Conservation (phyloP, 2,888 invertebrate genomes). For the Cerceris rybyensis region DNA sequence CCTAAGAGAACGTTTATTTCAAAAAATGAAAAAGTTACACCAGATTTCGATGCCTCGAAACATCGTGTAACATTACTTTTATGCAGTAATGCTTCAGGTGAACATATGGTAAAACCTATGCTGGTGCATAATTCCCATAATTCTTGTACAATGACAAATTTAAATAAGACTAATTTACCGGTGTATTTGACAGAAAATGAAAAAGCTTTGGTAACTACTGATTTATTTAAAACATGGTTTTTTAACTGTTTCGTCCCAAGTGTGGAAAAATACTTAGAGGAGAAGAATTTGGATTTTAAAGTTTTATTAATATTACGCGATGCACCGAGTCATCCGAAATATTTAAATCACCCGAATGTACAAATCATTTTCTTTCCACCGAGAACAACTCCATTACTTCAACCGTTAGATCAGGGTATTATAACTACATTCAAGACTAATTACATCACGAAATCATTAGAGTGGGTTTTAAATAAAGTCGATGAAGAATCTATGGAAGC, state of each 20-base stretch:
- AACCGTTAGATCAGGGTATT: slow-evolving; percentile 28
- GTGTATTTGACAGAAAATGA: slow-evolving; percentile 65
- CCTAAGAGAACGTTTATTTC: slow-evolving; percentile 11
- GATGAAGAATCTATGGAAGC: slow-evolving; percentile 8
- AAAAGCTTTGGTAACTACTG: slow-evolving; percentile 61
- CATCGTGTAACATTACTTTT: slow-evolving; percentile 69
- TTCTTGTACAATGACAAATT: slow-evolving; percentile 66
- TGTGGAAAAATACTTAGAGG: slow-evolving; percentile 3
- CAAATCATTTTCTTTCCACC: slow-evolving; percentile 25
- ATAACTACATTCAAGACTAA: slow-evolving; percentile 18
- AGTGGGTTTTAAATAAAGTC: slow-evolving; percentile 20
- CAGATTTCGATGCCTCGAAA: slow-evolving; percentile 65
- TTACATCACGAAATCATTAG: slow-evolving; percentile 18
- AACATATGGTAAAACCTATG: slow-evolving; percentile 66
- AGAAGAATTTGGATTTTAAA: neutral
- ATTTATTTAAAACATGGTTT: slow-evolving; percentile 14
- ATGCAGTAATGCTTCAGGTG: slow-evolving; percentile 68
- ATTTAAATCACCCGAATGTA: slow-evolving; percentile 11
- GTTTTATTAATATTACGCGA: neutral
- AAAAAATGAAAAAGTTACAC: slow-evolving; percentile 32
- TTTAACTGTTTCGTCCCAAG: neutral
- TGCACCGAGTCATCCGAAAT: neutral
- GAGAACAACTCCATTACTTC: slow-evolving; percentile 17
- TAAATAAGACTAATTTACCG: slow-evolving; percentile 57
- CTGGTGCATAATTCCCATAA: slow-evolving; percentile 65